Conservation (phyloP, 2,797 vertebrate species). For the Mareca penelope region DNA sequence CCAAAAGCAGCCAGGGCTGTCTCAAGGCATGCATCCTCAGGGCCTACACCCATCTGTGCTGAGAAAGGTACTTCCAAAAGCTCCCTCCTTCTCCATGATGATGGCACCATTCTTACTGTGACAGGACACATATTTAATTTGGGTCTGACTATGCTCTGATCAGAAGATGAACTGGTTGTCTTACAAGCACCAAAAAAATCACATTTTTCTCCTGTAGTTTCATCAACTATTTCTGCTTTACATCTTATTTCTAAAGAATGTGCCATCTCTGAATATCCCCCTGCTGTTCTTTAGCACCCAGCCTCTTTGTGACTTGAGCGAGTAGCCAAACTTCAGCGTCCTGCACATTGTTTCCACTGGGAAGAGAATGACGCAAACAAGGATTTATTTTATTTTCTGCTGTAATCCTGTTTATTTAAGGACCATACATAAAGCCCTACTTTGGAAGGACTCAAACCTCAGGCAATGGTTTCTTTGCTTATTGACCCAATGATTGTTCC, state of each 20-base stretch:
- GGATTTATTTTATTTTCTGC: neutral
- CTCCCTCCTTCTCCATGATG: accelerated
- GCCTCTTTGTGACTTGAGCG: neutral
- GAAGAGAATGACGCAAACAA: neutral
- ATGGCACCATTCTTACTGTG: accelerated
- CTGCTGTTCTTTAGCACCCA: neutral
- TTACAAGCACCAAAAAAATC: neutral
- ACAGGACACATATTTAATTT: neutral
- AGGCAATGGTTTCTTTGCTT: neutral
- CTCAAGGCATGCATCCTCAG: accelerated
- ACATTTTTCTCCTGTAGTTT: neutral
- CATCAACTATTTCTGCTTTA: constrained; percentile 44
- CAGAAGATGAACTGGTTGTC: neutral
- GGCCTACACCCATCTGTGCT: neutral
- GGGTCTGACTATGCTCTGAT: neutral
- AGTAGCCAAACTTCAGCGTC: neutral
- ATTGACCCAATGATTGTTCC: neutral
- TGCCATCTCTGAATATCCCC: neutral
- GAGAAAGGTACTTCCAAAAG: neutral
- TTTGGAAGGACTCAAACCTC: neutral
- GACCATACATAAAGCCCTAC: neutral
- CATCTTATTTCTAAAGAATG: constrained; percentile 6
- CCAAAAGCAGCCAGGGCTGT: accelerated
- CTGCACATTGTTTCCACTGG: neutral
- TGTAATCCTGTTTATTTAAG: constrained; percentile 11